Conservation (phyloP, 2,888 invertebrate genomes). For the Heliconius charithonia region DNA sequence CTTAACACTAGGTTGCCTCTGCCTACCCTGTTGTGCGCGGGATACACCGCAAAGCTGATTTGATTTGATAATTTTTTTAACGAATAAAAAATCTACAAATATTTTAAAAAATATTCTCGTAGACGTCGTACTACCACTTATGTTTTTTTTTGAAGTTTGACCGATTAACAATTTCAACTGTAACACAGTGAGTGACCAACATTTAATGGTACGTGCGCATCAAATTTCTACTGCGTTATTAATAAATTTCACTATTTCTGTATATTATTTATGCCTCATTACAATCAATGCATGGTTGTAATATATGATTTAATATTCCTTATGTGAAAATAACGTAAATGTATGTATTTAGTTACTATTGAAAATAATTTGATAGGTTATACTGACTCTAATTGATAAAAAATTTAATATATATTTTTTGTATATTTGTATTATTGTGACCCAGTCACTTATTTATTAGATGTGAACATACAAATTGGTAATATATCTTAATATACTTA, state of each 20-base stretch:
- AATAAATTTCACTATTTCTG: constrained; percentile 14
- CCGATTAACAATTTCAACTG: not conserved
- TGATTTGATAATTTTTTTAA: too few relatives aligned
- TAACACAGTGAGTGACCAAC: constrained; percentile 3
- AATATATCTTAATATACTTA: too few relatives aligned
- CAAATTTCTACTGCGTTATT: constrained; percentile 20
- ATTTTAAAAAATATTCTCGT: too few relatives aligned
- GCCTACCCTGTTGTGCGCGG: too few relatives aligned
- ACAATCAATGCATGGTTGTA: constrained; percentile 10
- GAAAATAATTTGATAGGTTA: not conserved
- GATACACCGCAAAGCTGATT: too few relatives aligned
- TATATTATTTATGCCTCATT: constrained; percentile 21
- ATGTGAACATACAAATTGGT: too few relatives aligned
- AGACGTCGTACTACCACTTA: not conserved
- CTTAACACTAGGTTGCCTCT: too few relatives aligned
- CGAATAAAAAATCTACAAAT: too few relatives aligned
- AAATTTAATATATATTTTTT: too few relatives aligned
- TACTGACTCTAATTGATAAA: too few relatives aligned
- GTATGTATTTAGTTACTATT: not conserved
- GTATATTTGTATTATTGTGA: too few relatives aligned
- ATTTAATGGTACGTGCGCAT: constrained; percentile 22
- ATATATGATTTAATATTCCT: constrained; percentile 19
- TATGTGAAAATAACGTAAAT: not conserved
- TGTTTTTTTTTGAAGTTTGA: not conserved
- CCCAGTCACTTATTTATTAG: too few relatives aligned